These are phyloP conservation scores for Chrysomela aeneicollis DNA, from an alignment of 2,888 invertebrate genomes.

Conservation along the genomic window DNA sequence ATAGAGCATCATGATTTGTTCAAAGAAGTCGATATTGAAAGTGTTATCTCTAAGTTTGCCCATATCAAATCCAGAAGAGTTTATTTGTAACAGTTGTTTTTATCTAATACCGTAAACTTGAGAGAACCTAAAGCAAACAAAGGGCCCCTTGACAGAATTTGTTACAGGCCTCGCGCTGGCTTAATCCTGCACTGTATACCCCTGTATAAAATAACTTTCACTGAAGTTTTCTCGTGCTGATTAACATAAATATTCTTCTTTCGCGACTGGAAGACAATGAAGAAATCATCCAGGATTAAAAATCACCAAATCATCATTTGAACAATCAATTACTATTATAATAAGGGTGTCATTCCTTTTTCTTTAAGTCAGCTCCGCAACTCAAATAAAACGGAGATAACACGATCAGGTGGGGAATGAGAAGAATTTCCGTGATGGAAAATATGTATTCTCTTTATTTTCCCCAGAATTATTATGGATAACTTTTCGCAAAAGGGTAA, in stretches of 20 bases:
- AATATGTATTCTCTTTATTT: background rate
- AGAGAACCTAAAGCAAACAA: no score
- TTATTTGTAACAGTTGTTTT: no score
- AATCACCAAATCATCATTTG: constrained; percentile 43
- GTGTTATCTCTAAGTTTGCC: no score
- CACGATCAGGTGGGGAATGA: constrained; percentile 33
- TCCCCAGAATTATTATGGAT: no score
- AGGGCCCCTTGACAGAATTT: no score
- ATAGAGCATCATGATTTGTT: no score
- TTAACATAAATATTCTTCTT: constrained; percentile 54
- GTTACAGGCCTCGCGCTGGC: no score
- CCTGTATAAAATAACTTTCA: constrained; percentile 50
- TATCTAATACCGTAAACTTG: no score
- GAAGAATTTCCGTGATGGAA: constrained; percentile 23
- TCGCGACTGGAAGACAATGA: constrained; percentile 31
- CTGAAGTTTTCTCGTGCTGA: constrained; percentile 52
- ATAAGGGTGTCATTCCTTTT: constrained; percentile 37
- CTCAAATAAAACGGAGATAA: constrained; percentile 39
- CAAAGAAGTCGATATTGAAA: no score
- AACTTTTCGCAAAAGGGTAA: no score
- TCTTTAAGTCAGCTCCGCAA: constrained; percentile 31
- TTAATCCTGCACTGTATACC: constrained; percentile 45
- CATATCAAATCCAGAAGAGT: no score
- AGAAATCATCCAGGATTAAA: constrained; percentile 37
- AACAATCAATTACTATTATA: constrained; percentile 46